phyloP scores from a whole-genome alignment of 2,113 vertebrate species.

The Isichthys henryi region DNA sequence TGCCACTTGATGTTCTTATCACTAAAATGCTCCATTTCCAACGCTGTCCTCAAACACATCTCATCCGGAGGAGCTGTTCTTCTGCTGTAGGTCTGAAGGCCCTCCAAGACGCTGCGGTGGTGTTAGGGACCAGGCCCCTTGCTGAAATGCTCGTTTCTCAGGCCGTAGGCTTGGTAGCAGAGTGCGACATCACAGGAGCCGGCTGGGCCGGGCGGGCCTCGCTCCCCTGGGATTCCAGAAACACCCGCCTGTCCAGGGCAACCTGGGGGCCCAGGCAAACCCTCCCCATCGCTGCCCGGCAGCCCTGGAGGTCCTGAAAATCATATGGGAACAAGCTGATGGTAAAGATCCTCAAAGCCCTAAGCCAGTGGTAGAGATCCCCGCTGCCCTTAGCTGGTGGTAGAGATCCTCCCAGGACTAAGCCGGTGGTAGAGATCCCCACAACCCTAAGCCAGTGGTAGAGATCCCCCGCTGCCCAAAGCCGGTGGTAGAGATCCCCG shows the following conservation, averaged over 20 bases:
- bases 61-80: background rate
- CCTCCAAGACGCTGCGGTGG: background rate
- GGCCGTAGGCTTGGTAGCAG: constrained; percentile 45
- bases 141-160: constrained; percentile 38
- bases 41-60: background rate
- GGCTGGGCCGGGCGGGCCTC: constrained; percentile 40
- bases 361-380: background rate
- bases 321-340: background rate
- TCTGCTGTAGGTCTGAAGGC: background rate
- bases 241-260: constrained; percentile 42
- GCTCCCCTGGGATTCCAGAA: constrained; percentile 47
- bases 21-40: background rate
- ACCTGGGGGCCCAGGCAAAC: constrained; percentile 42
- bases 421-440: background rate
- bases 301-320: constrained; percentile 44
- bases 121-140: constrained; percentile 52
- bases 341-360: background rate
- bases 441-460: too few species aligned
- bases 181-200: constrained; percentile 47
- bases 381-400: background rate
- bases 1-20: background rate
- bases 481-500: too few species aligned
- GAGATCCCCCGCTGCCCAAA: too few species aligned
- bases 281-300: constrained; percentile 44
- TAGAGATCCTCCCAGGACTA: background rate